Evolutionary conservation across 2,888 invertebrate genomes (phyloP).

Genomic region (Chesias legatella): DNA sequence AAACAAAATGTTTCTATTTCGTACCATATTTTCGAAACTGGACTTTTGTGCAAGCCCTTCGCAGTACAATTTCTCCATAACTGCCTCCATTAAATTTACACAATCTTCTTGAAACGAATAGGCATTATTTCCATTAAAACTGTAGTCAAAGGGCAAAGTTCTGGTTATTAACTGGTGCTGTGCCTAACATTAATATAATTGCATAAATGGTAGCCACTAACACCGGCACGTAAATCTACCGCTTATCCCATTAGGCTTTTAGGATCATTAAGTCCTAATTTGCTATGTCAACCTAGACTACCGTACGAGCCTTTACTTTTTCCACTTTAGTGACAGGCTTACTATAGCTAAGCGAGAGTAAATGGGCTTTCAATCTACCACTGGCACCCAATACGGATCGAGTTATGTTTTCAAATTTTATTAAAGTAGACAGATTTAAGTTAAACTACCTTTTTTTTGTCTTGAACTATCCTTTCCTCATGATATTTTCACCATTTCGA

Average conservation of each 20-base stretch:
- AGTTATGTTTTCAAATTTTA: no score
- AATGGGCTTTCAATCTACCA: no score
- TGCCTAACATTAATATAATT: constrained; percentile 27
- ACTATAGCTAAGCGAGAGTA: neutral
- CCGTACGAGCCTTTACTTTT: no score
- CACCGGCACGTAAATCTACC: constrained; percentile 27
- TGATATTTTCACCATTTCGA: no score
- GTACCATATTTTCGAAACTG: no score
- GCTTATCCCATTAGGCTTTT: constrained; percentile 25
- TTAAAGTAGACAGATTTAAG: no score
- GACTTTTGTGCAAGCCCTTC: no score
- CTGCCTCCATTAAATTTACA: constrained; percentile 13
- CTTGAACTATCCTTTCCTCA: no score
- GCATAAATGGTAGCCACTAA: constrained; percentile 23
- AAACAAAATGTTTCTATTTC: no score
- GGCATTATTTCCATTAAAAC: constrained; percentile 17
- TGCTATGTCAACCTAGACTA: no score
- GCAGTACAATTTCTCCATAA: constrained; percentile 7
- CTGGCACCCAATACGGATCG: no score
- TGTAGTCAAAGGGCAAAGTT: constrained; percentile 26
- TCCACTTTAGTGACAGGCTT: neutral
- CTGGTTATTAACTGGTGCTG: constrained; percentile 23
- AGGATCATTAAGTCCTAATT: constrained; percentile 12
- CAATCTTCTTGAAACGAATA: constrained; percentile 11
- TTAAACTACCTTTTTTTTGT: no score